Percentiles rank a stretch among this genome's conserved stretches.
Evolutionary conservation across 2,888 invertebrate species (phyloP).

Genomic region (Pimpla rufipes): DNA sequence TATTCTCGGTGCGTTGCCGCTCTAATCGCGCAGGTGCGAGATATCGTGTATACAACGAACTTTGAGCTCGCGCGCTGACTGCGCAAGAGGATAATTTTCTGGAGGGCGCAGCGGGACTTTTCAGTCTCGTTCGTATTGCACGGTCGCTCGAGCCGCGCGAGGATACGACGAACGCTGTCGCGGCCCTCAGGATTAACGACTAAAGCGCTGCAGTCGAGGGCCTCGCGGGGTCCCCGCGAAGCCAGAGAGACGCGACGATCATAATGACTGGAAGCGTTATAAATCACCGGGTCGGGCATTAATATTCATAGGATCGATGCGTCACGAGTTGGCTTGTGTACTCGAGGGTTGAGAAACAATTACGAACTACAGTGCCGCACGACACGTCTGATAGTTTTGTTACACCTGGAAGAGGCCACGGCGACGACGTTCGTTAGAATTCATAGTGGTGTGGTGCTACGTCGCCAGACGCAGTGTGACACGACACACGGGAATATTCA

Average conservation of each 20-base stretch:
- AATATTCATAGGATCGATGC: slow-evolving; percentile 77
- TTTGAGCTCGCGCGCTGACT: neutral
- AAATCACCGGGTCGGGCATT: slow-evolving; percentile 74
- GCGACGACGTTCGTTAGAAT: slow-evolving; percentile 1
- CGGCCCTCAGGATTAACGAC: slow-evolving; percentile 71
- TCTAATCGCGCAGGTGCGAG: neutral
- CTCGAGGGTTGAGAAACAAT: slow-evolving; percentile 61
- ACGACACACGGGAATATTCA: neutral
- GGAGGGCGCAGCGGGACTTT: slow-evolving; percentile 59
- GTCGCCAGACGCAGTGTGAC: slow-evolving; percentile 13
- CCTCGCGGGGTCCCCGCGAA: too few species aligned
- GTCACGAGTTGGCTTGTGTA: slow-evolving; percentile 65
- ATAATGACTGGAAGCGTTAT: slow-evolving; percentile 73
- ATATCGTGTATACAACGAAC: neutral
- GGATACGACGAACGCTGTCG: slow-evolving; percentile 62
- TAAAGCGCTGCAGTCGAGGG: slow-evolving; percentile 8
- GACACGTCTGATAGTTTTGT: slow-evolving; percentile 58
- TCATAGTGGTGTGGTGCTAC: neutral
- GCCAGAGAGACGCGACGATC: slow-evolving; percentile 60
- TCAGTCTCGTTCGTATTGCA: slow-evolving; percentile 66
- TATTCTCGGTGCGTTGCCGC: neutral
- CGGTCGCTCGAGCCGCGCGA: neutral
- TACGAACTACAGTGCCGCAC: slow-evolving; percentile 26
- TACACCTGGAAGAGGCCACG: neutral
- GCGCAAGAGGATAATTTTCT: neutral